Evolutionary conservation across 2,888 invertebrate species (phyloP).

Genomic region (Bombylius discolor): DNA sequence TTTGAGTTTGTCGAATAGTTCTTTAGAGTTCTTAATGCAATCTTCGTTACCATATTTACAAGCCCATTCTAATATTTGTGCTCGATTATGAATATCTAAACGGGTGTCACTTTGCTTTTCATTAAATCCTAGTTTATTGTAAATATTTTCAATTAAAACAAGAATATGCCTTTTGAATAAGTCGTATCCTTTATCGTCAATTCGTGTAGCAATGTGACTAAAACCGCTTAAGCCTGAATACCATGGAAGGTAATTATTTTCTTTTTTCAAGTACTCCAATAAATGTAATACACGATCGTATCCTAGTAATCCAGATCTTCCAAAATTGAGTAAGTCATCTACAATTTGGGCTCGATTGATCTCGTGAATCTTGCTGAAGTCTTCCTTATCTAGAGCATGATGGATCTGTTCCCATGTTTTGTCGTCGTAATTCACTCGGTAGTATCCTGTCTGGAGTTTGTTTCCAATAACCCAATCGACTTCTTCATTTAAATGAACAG

Average conservation of each 20-base stretch:
- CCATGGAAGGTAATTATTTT: slow-evolving; percentile 70
- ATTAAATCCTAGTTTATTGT: slow-evolving; percentile 40
- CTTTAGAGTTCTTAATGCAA: slow-evolving; percentile 41
- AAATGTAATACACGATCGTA: slow-evolving; percentile 53
- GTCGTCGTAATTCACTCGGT: slow-evolving; percentile 56
- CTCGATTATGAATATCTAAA: slow-evolving; percentile 45
- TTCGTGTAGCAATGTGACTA: slow-evolving; percentile 27
- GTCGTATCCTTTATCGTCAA: slow-evolving; percentile 21
- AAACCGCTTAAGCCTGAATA: slow-evolving; percentile 44
- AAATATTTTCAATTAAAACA: slow-evolving; percentile 37
- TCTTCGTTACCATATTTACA: slow-evolving; percentile 48
- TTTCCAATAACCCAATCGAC: slow-evolving; percentile 33
- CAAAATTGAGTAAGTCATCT: slow-evolving; percentile 65
- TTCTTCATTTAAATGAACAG: background rate
- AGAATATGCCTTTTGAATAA: slow-evolving; percentile 35
- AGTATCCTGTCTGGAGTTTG: slow-evolving; percentile 36
- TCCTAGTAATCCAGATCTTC: slow-evolving; percentile 47
- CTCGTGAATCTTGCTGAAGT: slow-evolving; percentile 41
- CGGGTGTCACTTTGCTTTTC: slow-evolving; percentile 37
- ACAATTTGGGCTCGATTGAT: slow-evolving; percentile 65
- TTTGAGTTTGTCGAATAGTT: slow-evolving; percentile 28
- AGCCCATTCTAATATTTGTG: slow-evolving; percentile 46
- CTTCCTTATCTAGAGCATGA: slow-evolving; percentile 31
- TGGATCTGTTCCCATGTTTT: slow-evolving; percentile 52
- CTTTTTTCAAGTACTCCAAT: slow-evolving; percentile 52